Evolutionary conservation across 2,797 vertebrate genomes (phyloP).

Genomic region (Aeoliscus strigatus): DNA sequence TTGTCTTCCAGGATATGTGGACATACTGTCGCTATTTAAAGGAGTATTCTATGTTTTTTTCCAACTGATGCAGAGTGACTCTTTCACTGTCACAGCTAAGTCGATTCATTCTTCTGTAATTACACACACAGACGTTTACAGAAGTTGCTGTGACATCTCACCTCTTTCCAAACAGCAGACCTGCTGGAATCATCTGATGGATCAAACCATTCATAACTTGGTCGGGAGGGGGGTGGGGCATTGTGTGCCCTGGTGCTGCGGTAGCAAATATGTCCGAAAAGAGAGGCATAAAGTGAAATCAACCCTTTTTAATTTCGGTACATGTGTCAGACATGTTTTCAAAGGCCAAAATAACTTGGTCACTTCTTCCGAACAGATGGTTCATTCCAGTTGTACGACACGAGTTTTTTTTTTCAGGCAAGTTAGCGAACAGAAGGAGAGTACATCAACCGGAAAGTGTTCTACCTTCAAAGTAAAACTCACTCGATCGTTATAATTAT

Average conservation of each 20-base stretch:
- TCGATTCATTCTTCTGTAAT: constrained; percentile 7
- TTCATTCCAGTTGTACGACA: constrained; percentile 53
- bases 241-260: rapidly evolving
- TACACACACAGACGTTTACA: neutral
- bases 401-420: constrained; percentile 41
- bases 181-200: constrained; percentile 51
- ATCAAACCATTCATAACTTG: constrained; percentile 46
- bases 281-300: rapidly evolving
- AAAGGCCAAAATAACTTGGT: rapidly evolving
- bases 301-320: rapidly evolving
- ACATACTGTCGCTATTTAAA: too few relatives aligned
- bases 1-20: too few relatives aligned
- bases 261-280: rapidly evolving
- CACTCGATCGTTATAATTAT: neutral
- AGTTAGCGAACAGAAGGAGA: rapidly evolving
- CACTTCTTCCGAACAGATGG: constrained; percentile 31
- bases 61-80: neutral
- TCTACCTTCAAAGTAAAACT: constrained; percentile 35
- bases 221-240: too few relatives aligned
- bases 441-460: constrained; percentile 2
- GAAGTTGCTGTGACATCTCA: constrained; percentile 4
- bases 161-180: neutral
- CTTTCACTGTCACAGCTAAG: neutral
- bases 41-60: neutral
- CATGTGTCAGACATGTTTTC: rapidly evolving